Conservation (phyloP, 2,113 vertebrate genomes). For the Rana temporaria region DNA sequence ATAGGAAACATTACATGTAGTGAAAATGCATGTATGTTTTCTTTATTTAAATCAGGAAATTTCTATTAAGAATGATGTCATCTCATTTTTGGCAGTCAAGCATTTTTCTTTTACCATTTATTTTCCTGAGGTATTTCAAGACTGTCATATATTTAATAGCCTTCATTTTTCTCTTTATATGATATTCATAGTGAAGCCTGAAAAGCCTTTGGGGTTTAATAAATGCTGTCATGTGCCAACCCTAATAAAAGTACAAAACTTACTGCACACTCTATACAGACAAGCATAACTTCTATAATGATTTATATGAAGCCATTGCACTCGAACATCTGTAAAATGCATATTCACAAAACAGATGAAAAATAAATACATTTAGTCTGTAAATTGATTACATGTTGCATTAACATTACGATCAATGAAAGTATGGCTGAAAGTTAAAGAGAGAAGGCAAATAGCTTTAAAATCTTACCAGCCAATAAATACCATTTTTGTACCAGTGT, state of each 20-base stretch:
- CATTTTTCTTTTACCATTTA: slow-evolving; percentile 38
- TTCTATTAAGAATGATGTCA: slow-evolving; percentile 32
- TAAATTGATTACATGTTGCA: slow-evolving; percentile 50
- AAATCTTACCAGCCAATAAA: slow-evolving; percentile 22
- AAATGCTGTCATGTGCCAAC: slow-evolving; percentile 28
- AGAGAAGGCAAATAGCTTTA: slow-evolving; percentile 21
- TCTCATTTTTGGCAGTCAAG: slow-evolving; percentile 1
- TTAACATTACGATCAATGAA: slow-evolving; percentile 32
- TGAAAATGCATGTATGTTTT: slow-evolving; percentile 7
- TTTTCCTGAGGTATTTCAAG: slow-evolving; percentile 26
- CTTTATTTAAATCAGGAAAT: slow-evolving; percentile 31
- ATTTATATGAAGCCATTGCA: slow-evolving; percentile 39
- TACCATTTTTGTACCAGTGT: not conserved
- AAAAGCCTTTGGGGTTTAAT: slow-evolving; percentile 56
- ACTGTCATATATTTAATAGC: slow-evolving; percentile 28
- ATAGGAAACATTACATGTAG: slow-evolving; percentile 6
- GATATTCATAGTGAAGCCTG: slow-evolving; percentile 33
- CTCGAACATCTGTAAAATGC: slow-evolving; percentile 46
- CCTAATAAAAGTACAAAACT: slow-evolving; percentile 45
- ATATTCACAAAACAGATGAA: slow-evolving; percentile 53
- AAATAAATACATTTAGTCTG: slow-evolving; percentile 37
- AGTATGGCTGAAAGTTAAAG: slow-evolving; percentile 29
- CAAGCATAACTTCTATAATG: slow-evolving; percentile 46
- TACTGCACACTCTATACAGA: slow-evolving; percentile 24
- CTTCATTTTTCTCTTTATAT: slow-evolving; percentile 41